These are phyloP conservation scores for Dasyornis broadbenti DNA, from an alignment of 2,113 vertebrate species.

Conservation along the genomic window DNA sequence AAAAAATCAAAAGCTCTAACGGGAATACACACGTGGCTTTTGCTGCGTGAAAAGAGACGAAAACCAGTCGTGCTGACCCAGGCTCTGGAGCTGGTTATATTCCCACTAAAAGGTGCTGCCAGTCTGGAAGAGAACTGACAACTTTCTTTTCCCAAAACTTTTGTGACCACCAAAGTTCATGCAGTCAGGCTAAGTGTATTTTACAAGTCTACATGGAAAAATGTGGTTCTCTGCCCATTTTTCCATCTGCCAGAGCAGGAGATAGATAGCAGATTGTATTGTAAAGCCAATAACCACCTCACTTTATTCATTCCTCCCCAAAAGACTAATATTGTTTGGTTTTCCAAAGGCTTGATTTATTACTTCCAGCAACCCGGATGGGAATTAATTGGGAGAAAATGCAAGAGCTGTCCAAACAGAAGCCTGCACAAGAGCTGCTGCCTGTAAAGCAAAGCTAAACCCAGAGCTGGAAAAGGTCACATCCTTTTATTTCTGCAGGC, in stretches of 20 bases:
- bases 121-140: background rate
- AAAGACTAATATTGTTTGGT: background rate
- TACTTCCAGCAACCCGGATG: background rate
- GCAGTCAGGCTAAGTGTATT: background rate
- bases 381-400: background rate
- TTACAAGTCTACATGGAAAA: background rate
- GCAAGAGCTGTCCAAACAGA: slow-evolving; percentile 7
- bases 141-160: background rate
- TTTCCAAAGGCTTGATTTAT: slow-evolving; percentile 4
- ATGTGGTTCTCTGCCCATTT: background rate
- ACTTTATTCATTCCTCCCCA: background rate
- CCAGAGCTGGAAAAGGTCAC: background rate
- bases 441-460: background rate
- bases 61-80: background rate
- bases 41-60: background rate
- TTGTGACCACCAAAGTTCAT: background rate
- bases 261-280: background rate
- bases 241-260: background rate
- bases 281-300: background rate
- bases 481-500: background rate
- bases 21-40: background rate
- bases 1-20: background rate
- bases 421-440: background rate
- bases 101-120: background rate
- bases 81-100: background rate